Conservation (phyloP, 1,140 invertebrate genomes). For the Papilio polytes region DNA sequence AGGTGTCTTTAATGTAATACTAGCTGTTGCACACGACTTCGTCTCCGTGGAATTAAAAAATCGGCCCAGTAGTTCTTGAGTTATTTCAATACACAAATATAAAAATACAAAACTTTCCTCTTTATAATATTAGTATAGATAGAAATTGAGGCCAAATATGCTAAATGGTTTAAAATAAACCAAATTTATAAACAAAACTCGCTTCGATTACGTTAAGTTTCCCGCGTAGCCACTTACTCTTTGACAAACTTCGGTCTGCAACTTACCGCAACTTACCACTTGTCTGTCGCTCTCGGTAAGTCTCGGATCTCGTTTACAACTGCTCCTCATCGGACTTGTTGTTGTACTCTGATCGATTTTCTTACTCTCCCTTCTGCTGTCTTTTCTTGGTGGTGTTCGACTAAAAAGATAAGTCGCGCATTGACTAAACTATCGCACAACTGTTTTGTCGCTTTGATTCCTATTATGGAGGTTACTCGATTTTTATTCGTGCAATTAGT, state of each 20-base stretch:
- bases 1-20: too few relatives aligned
- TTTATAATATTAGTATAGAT: too few relatives aligned
- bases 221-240: neutral
- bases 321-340: slow-evolving; percentile 65
- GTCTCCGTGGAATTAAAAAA: too few relatives aligned
- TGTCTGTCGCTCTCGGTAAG: slow-evolving; percentile 77
- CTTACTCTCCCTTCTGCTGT: slow-evolving; percentile 66
- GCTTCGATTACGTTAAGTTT: neutral
- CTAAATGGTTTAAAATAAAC: neutral
- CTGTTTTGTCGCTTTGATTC: too few relatives aligned
- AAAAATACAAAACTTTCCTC: too few relatives aligned
- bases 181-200: too few relatives aligned
- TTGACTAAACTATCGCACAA: too few relatives aligned
- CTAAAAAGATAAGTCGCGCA: slow-evolving; percentile 34
- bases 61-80: too few relatives aligned
- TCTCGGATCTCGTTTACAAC: slow-evolving; percentile 59
- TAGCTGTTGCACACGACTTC: too few relatives aligned
- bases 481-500: too few relatives aligned
- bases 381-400: slow-evolving; percentile 71
- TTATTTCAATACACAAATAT: too few relatives aligned
- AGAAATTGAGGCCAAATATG: slow-evolving; percentile 20
- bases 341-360: slow-evolving; percentile 65
- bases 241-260: slow-evolving; percentile 1
- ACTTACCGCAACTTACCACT: slow-evolving; percentile 79
- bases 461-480: too few relatives aligned